Percentiles rank a stretch among this genome's conserved stretches.
These are phyloP conservation scores for Papilio helenus DNA, from an alignment of 1,140 invertebrate genomes.

Conservation along the genomic window DNA sequence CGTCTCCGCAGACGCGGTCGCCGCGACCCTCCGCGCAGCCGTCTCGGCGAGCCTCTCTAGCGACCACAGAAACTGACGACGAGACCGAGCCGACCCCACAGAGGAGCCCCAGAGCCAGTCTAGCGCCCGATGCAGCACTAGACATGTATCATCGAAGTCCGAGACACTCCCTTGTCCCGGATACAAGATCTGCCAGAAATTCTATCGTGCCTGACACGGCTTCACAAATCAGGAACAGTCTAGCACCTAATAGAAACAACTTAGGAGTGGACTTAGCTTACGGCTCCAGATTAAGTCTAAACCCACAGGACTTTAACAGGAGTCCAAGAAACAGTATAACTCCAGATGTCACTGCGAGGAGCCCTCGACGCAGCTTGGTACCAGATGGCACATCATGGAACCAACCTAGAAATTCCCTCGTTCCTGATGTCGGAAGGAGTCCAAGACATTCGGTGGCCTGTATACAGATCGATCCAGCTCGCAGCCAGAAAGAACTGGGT, in stretches of 20 bases:
- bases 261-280: slow-evolving; percentile 83
- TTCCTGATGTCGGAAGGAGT: slow-evolving; percentile 81
- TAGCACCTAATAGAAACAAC: slow-evolving; percentile 85
- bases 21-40: slow-evolving; percentile 76
- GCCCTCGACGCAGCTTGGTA: slow-evolving; percentile 85
- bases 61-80: slow-evolving; percentile 76
- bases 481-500: slow-evolving; percentile 86
- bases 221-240: slow-evolving; percentile 76
- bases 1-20: slow-evolving; percentile 84
- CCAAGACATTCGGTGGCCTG: slow-evolving; percentile 84
- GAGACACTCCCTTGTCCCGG: slow-evolving; percentile 85
- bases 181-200: slow-evolving; percentile 83
- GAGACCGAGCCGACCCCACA: slow-evolving; percentile 79
- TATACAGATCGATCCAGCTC: slow-evolving; percentile 75
- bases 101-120: slow-evolving; percentile 85
- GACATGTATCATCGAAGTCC: slow-evolving; percentile 85
- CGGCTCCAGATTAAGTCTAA: slow-evolving; percentile 82
- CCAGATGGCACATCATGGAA: slow-evolving; percentile 83
- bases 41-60: slow-evolving; percentile 71
- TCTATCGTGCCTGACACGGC: slow-evolving; percentile 84
- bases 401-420: slow-evolving; percentile 76
- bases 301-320: slow-evolving; percentile 84
- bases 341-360: slow-evolving; percentile 81
- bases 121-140: slow-evolving; percentile 84
- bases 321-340: slow-evolving; percentile 87